phyloP scores from a whole-genome alignment of 1,140 invertebrate genomes.

The Zaprionus vittiger region DNA sequence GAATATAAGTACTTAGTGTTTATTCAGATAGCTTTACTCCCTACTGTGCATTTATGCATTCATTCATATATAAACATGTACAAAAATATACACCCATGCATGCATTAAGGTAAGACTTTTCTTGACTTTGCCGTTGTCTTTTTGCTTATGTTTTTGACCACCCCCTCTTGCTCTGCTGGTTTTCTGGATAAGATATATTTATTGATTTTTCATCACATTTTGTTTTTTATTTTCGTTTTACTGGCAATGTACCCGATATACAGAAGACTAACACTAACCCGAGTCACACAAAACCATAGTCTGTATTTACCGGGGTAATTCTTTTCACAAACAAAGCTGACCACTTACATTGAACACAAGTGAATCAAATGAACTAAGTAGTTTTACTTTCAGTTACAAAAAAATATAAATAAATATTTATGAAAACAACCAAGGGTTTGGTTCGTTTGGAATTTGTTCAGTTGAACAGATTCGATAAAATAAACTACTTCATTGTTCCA shows the following conservation, averaged over 20 bases:
- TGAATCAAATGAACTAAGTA: neutral
- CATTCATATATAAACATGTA: neutral
- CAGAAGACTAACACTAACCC: neutral
- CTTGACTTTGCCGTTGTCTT: neutral
- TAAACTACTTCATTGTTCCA: neutral
- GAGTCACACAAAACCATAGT: neutral
- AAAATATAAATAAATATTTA: neutral
- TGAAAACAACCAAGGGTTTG: neutral
- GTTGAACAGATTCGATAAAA: neutral
- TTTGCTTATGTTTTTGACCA: neutral
- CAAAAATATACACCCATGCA: neutral
- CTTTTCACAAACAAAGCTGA: neutral
- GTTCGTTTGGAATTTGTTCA: neutral
- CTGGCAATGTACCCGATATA: neutral
- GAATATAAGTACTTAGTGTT: neutral
- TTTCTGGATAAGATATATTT: neutral
- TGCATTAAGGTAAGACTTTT: neutral
- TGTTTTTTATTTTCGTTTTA: neutral
- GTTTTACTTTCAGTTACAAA: neutral
- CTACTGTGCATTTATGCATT: neutral
- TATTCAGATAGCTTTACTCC: neutral
- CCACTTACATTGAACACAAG: conserved; percentile 1
- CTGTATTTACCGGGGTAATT: neutral
- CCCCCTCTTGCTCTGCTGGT: neutral
- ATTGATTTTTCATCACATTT: conserved; percentile 5